Evolutionary conservation across 2,797 vertebrate genomes (phyloP).

Genomic region (Varecia variegata): DNA sequence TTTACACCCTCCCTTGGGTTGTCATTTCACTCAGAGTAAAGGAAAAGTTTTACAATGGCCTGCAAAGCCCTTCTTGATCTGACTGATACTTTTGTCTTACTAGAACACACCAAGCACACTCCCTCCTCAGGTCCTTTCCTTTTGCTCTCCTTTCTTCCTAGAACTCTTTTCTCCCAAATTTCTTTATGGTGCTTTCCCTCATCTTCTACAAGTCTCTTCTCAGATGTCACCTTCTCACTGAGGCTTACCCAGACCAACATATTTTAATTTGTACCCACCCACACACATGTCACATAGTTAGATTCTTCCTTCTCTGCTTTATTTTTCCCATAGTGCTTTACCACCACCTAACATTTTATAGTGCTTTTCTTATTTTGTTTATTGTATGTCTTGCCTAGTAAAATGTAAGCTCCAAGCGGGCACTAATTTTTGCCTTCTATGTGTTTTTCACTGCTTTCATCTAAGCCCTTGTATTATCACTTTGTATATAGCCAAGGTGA

Average conservation of each 20-base stretch:
- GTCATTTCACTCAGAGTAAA: conserved; percentile 42
- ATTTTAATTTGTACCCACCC: not conserved
- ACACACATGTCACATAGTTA: not conserved
- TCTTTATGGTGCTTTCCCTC: not conserved
- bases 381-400: not conserved
- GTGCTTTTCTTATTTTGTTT: not conserved
- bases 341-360: not conserved
- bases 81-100: not conserved
- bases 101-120: not conserved
- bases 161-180: not conserved
- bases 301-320: not conserved
- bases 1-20: not conserved
- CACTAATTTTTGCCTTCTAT: not conserved
- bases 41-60: not conserved
- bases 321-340: not conserved
- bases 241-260: not conserved
- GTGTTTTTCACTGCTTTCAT: not conserved
- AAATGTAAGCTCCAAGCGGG: not conserved
- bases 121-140: not conserved
- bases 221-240: not conserved
- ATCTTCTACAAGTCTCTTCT: not conserved
- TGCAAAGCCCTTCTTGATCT: not conserved
- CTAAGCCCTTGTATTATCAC: not conserved
- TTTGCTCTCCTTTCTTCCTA: not conserved
- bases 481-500: not conserved